phyloP scores from a whole-genome alignment of 2,797 vertebrate species.

The Paedocypris micromegethes region DNA sequence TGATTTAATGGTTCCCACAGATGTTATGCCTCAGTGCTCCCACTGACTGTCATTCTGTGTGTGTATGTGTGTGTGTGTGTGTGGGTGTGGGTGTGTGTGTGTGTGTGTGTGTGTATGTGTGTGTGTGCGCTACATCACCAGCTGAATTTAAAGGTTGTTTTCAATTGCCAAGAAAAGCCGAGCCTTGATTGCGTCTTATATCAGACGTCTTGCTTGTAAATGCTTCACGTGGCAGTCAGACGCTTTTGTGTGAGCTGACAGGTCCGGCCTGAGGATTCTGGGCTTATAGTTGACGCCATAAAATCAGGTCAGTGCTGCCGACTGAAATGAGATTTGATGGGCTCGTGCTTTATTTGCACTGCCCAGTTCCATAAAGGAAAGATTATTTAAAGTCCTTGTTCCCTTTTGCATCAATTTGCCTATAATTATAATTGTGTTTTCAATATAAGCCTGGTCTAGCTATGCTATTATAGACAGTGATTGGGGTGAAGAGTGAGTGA shows the following conservation, averaged over 20 bases:
- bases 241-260: slow-evolving; percentile 16
- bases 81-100: slow-evolving; percentile 1
- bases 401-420: slow-evolving; percentile 3
- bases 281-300: slow-evolving; percentile 18
- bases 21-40: slow-evolving; percentile 16
- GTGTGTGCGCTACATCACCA: background rate
- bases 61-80: slow-evolving; percentile 13
- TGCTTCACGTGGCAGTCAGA: slow-evolving; percentile 19
- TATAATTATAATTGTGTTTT: background rate
- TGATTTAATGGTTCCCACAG: slow-evolving; percentile 30
- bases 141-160: background rate
- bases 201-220: slow-evolving; percentile 23
- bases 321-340: slow-evolving; percentile 15
- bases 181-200: slow-evolving; percentile 5
- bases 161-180: slow-evolving; percentile 7
- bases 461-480: no score
- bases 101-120: background rate
- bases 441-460: no score
- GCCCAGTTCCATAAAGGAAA: background rate
- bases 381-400: slow-evolving; percentile 4
- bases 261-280: slow-evolving; percentile 12
- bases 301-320: slow-evolving; percentile 26
- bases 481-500: no score
- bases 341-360: slow-evolving; percentile 13
- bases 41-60: slow-evolving; percentile 12